Evolutionary conservation across 64 coral and sea anemone genomes (phyloP), one percentile per base, ranked within the genome.

Genomic region (Actinia tenebrosa): DNA sequence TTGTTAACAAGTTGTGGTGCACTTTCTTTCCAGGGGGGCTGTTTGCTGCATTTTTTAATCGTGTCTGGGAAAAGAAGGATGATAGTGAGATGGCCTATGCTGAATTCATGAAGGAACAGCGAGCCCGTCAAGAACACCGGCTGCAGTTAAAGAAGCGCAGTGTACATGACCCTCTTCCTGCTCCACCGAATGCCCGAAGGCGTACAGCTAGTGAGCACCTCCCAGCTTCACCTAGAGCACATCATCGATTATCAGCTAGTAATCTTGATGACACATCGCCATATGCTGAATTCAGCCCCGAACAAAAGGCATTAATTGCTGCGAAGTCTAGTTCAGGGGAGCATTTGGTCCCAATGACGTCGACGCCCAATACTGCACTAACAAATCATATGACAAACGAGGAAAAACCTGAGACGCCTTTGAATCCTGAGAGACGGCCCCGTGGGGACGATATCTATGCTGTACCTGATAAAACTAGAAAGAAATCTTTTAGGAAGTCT

Each of bases 11-110:
- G 47, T 50, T 5, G 47, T 50, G 7, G 18, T 15, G 18, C 44
- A 10, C n/a, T 42, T 75, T 30, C 0, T 30, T 79, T 84, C 8
- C 63, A 99, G 97, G 87, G 88, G 97, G 97, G 19, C 87, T 89
- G 3, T 99, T 99, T 77, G 86, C 97, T 89, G 88, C 93, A 10
- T 99, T 99, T 59, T 99, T 99, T 62, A 91, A 99, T 25, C 90
- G 92, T 78, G 93, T 92, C 10, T 99, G 97, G 97, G 93, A 99
- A 10, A 99, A 95, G 86, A 99, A 93, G 56, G 44, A 83, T 45
- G 97, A 99, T 16, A 95, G 90, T 61, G 97, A 99, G 47, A 82
- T 82, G n/a, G 97, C 93, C 0, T 99, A 99, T 53, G 19, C 82
- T 9, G 80, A 91, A 7, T 95, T 95, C 56, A 46, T 93, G 2